Base-by-base conservation (phyloP, 1,140 invertebrate genomes). In the Cotesia glomerata region DNA sequence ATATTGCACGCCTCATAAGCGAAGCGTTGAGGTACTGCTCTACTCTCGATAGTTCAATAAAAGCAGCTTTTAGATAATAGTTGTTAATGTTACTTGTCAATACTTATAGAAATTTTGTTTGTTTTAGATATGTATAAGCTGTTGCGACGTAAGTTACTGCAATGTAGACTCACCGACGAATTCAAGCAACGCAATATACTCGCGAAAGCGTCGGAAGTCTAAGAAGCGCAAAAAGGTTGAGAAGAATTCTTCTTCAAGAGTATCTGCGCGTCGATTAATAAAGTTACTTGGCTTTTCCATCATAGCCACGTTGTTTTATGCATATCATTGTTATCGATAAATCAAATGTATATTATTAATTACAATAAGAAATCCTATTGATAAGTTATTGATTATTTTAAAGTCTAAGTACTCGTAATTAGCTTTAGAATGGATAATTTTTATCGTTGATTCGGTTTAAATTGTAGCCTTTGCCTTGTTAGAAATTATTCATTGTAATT, bases 61-160 rank as follows among this genome's bases (percentile, higher is more conserved):
- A n/a, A n/a, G n/a, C n/a, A n/a, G n/a, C n/a, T n/a, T n/a, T n/a
- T n/a, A n/a, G 26, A 26, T 26, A 26, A 1, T 26, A 26, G 2
- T 26, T 26, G 3, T 26, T 26, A 54, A 51, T 65, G 35, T 69
- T 34, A n/a, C n/a, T n/a, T n/a, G n/a, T n/a, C 5, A 73, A 79
- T 77, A 77, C 81, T 84, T 85, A 82, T 84, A 83, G 83, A 83
- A 78, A 78, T 74, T 84, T 84, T 79, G 82, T 82, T 86, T 80
- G 80, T 88, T 87, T 66, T 85, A 91, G 90, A 88, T 91, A 75
- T 91, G 90, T 79, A 90, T 91, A 66, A 90, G 90, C 56, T 91
- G 91, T 78, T 91, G 91, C 80, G 91, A 91, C 78, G 85, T 90
- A 75, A 90, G 90, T 82, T 91, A 91, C 82, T 91, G 91, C 84